Evolutionary conservation across 2,113 vertebrate genomes (phyloP).

Genomic region (Brienomyrus brachyistius): DNA sequence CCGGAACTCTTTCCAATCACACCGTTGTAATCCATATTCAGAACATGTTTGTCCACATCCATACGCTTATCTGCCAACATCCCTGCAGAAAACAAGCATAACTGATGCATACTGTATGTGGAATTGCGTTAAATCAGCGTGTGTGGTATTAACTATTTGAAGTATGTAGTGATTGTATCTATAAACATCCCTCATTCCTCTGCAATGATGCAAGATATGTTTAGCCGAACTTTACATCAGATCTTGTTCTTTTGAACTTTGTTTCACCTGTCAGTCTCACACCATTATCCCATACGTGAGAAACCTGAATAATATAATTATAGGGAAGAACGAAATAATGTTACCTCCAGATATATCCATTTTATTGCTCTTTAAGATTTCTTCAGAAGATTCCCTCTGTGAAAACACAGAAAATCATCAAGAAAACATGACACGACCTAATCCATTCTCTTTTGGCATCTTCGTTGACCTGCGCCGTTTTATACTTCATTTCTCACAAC

Average conservation of each 20-base stretch:
- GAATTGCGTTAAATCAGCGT: not conserved
- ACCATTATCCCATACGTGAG: not conserved
- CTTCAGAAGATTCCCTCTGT: slow-evolving; percentile 92
- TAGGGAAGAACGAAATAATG: not conserved
- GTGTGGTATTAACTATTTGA: not conserved
- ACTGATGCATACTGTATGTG: not conserved
- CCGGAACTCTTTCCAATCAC: slow-evolving; percentile 77
- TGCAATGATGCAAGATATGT: not conserved
- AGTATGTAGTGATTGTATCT: not conserved
- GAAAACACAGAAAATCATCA: slow-evolving; percentile 28
- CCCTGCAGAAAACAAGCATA: slow-evolving; percentile 47
- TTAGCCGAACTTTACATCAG: not conserved
- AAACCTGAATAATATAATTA: not conserved
- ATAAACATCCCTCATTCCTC: not conserved
- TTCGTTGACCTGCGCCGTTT: not conserved
- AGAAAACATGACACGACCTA: not conserved
- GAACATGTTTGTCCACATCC: slow-evolving; percentile 80
- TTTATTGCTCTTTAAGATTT: slow-evolving; percentile 84
- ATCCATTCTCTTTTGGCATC: not conserved
- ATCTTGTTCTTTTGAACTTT: not conserved
- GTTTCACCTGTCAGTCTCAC: not conserved
- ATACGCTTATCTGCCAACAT: slow-evolving; percentile 83
- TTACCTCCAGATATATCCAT: slow-evolving; percentile 77
- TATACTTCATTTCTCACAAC: not conserved
- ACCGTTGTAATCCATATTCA: slow-evolving; percentile 77